phyloP scores from a whole-genome alignment of 2,888 invertebrate genomes.

The Brachyptera risi region DNA sequence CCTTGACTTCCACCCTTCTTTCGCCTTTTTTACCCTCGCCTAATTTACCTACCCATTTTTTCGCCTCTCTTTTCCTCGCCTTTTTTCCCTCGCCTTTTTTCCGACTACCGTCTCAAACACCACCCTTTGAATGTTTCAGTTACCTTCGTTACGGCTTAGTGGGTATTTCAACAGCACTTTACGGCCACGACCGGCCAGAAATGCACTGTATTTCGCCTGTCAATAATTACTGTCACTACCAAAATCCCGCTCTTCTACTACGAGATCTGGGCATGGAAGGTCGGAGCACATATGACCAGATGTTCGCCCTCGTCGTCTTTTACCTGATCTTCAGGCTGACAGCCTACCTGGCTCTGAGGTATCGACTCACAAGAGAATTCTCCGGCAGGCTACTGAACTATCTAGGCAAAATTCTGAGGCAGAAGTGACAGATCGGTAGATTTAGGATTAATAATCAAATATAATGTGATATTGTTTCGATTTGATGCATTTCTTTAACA shows the following conservation, averaged over 20 bases:
- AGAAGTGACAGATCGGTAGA: too few relatives aligned
- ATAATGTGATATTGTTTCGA: neutral
- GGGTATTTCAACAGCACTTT: constrained; percentile 52
- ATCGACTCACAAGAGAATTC: constrained; percentile 53
- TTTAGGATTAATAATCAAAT: too few relatives aligned
- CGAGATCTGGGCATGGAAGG: constrained; percentile 59
- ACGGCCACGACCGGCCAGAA: constrained; percentile 55
- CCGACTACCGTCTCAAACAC: too few relatives aligned
- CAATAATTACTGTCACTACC: constrained; percentile 53
- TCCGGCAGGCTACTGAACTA: constrained; percentile 53
- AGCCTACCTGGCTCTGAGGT: constrained; percentile 56
- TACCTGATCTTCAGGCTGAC: constrained; percentile 52
- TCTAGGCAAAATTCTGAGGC: constrained; percentile 52
- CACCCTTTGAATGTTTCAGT: too few relatives aligned
- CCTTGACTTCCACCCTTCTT: too few relatives aligned
- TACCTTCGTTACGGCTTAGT: constrained; percentile 67
- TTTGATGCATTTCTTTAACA: neutral
- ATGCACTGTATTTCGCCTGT: constrained; percentile 58
- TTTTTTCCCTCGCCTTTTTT: too few relatives aligned
- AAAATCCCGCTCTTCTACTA: constrained; percentile 56
- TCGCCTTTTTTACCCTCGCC: too few relatives aligned
- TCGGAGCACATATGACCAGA: constrained; percentile 51
- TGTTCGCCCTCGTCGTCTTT: constrained; percentile 54
- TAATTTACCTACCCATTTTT: too few relatives aligned
- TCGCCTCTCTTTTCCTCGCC: too few relatives aligned